These are phyloP conservation scores for Laterallus jamaicensis DNA, from an alignment of 2,113 vertebrate genomes.

Conservation along the genomic window DNA sequence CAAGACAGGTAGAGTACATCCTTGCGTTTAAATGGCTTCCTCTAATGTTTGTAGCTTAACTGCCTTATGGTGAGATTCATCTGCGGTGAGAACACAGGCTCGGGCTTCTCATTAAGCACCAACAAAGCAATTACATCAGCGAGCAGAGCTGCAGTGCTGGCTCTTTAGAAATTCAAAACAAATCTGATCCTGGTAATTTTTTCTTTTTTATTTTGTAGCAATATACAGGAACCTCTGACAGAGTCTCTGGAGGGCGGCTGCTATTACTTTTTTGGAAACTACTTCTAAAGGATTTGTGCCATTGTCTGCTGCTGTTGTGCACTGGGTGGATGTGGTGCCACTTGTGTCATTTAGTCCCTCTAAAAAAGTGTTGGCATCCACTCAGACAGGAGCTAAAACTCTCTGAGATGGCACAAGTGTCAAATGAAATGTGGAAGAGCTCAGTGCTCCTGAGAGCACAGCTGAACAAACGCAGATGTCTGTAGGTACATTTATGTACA, in stretches of 20 bases:
- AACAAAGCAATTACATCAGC: not conserved
- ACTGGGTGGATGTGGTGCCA: not conserved
- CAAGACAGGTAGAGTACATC: not conserved
- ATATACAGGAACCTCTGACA: not conserved
- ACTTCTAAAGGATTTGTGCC: not conserved
- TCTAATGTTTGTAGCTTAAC: not conserved
- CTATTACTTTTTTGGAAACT: not conserved
- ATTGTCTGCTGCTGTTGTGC: not conserved
- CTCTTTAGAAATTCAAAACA: not conserved
- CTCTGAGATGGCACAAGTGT: not conserved
- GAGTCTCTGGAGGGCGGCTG: not conserved
- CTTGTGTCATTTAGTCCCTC: not conserved
- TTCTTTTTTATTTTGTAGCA: not conserved
- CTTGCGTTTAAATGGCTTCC: not conserved
- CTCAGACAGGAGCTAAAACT: not conserved
- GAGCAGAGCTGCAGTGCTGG: not conserved
- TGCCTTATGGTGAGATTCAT: not conserved
- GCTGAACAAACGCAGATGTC: not conserved
- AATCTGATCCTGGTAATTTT: not conserved
- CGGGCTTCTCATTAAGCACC: not conserved
- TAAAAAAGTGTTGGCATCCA: not conserved
- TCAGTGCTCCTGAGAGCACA: not conserved
- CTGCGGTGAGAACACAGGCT: not conserved
- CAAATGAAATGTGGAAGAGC: not conserved
- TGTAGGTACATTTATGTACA: not conserved